These are phyloP conservation scores for Symphodus melops DNA, from an alignment of 2,113 vertebrate species.

Conservation along the genomic window DNA sequence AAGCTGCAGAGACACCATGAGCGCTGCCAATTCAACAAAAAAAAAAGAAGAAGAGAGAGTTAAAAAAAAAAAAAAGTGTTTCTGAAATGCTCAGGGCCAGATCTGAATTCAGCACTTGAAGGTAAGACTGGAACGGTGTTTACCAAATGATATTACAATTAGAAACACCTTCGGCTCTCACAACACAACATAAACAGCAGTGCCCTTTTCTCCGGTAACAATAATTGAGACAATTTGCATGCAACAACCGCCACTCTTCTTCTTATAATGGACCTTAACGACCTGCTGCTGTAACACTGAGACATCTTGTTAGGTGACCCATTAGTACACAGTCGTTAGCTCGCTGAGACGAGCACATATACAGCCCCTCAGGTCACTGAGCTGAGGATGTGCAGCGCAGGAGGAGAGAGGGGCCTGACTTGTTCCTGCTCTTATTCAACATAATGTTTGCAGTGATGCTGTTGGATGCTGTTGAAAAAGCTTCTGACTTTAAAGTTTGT, in stretches of 20 bases:
- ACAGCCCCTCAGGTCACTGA: slow-evolving; percentile 18
- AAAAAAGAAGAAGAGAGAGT: too few species aligned
- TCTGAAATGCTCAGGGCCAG: slow-evolving; percentile 12
- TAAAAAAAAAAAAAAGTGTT: not conserved
- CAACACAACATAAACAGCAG: slow-evolving; percentile 38
- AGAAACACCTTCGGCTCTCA: slow-evolving; percentile 33
- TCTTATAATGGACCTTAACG: slow-evolving; percentile 36
- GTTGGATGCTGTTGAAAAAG: too few species aligned
- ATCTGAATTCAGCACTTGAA: slow-evolving; percentile 9
- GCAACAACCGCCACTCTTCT: not conserved
- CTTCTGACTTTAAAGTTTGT: too few species aligned
- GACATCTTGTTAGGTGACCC: slow-evolving; percentile 30
- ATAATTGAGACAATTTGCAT: slow-evolving; percentile 41
- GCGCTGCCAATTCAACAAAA: slow-evolving; percentile 12
- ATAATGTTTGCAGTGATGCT: not conserved
- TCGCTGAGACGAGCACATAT: not conserved
- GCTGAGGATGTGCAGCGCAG: not conserved
- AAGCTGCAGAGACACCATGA: not conserved
- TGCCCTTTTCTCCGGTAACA: slow-evolving; percentile 42
- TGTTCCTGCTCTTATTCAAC: not conserved
- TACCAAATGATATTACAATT: slow-evolving; percentile 48
- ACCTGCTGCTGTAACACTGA: slow-evolving; percentile 19
- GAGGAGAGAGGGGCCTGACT: not conserved
- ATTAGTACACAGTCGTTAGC: slow-evolving; percentile 16
- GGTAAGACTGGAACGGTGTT: slow-evolving; percentile 39